These are phyloP conservation scores for Isotomurus palustris DNA, from an alignment of 2,888 invertebrate species.

Conservation along the genomic window DNA sequence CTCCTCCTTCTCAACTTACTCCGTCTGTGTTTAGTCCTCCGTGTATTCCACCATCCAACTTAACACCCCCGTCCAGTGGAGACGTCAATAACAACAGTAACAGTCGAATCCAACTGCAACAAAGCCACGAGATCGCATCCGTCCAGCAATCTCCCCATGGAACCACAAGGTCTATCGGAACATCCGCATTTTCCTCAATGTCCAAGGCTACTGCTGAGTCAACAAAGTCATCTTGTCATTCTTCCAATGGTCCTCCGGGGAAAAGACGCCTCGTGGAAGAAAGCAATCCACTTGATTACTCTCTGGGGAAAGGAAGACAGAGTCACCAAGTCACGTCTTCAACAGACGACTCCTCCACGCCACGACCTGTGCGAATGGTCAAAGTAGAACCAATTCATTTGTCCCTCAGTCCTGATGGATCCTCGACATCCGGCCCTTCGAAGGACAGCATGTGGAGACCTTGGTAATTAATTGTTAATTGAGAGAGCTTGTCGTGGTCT, in stretches of 20 bases:
- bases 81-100: slow-evolving; percentile 23
- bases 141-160: no score
- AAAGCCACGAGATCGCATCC: no score
- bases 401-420: slow-evolving; percentile 18
- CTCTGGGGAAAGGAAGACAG: not conserved
- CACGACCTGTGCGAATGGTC: slow-evolving; percentile 22
- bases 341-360: slow-evolving; percentile 2
- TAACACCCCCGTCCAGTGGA: not conserved
- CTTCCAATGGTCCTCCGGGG: slow-evolving; percentile 2
- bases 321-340: no score
- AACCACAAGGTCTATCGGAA: not conserved
- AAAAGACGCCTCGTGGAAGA: not conserved
- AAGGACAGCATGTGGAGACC: slow-evolving; percentile 44
- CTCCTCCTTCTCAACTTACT: not conserved
- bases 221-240: slow-evolving; percentile 10
- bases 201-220: slow-evolving; percentile 38
- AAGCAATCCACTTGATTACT: not conserved
- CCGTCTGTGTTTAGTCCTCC: not conserved
- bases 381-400: slow-evolving; percentile 39
- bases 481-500: no score
- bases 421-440: slow-evolving; percentile 1
- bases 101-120: not conserved
- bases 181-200: slow-evolving; percentile 45
- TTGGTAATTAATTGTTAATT: no score
- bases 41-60: not conserved